Base-by-base conservation (phyloP, 2,888 invertebrate species). In the Odontocolon sp. region DNA sequence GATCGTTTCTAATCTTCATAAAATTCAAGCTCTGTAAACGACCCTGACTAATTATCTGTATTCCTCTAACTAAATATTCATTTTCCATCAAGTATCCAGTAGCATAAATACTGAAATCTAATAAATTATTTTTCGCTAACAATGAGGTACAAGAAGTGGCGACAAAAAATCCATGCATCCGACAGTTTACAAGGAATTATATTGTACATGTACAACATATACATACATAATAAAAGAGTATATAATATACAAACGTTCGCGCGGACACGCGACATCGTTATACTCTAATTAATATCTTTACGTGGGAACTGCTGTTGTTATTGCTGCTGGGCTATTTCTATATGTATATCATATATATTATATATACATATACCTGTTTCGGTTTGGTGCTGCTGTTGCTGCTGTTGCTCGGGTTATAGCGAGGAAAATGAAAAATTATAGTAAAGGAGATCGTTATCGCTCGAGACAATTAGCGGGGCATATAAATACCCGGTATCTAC, bases 401-500 rank as follows among this genome's bases (percentile, higher is more conserved):
- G 66, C 14, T 45, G 64, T 63, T 78, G 75, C 67, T 74, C 72
- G 71, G 59, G 64, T 63, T 71, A 31, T 68, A 66, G 47, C 45
- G 54, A 66, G 61, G 54, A 78, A 74, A 78, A 78, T 74, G 74
- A 78, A 74, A 74, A 78, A 74, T 78, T 78, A 78, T 74, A 70
- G 73, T 50, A 56, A 74, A 78, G 50, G 66, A 86, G 89, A 89
- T 89, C 81, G 83, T 88, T 89, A 89, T 89, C 89, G 82, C 74
- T 79, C 83, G 82, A 88, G 89, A 89, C 89, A 89, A 89, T 89
- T 89, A 89, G 87, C 88, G 80, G 84, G 83, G 88, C 86, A 85
- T 87, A 89, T 88, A 89, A 89, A 89, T 88, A 88, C 86, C 80
- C 80, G 81, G 84, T 88, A 89, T 89, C 88, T 87, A 87, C 87